Evolutionary conservation across 1,140 invertebrate genomes (phyloP).

Genomic region (Halesus radiatus): DNA sequence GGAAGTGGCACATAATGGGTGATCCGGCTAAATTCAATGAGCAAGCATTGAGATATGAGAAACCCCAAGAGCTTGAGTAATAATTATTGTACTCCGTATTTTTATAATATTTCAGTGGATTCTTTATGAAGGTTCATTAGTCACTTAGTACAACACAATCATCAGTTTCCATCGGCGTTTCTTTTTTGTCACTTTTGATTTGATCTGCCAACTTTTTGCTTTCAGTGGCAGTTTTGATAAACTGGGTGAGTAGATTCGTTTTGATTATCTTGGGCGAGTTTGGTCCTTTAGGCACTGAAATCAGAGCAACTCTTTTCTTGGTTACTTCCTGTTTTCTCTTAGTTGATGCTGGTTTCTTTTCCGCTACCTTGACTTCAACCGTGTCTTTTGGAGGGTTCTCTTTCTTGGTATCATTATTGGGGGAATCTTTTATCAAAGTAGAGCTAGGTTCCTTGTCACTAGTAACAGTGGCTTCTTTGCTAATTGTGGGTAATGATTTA

Average conservation of each 20-base stretch:
- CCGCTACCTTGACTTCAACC: not conserved
- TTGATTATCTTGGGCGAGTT: constrained; percentile 59
- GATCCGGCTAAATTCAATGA: too few species aligned
- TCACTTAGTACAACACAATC: constrained; percentile 54
- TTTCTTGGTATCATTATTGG: too few species aligned
- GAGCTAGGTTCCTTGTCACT: too few species aligned
- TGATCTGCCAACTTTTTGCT: not conserved
- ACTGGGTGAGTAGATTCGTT: constrained; percentile 71
- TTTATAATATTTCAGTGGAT: too few species aligned
- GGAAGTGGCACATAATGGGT: too few species aligned
- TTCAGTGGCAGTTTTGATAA: constrained; percentile 64
- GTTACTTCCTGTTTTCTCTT: constrained; percentile 58
- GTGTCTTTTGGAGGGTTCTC: not conserved
- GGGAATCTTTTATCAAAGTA: too few species aligned
- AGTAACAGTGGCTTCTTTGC: not conserved
- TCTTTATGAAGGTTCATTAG: constrained; percentile 9
- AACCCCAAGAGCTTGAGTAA: too few species aligned
- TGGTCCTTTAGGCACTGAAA: constrained; percentile 53
- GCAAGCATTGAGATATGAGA: too few species aligned
- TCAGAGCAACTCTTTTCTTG: constrained; percentile 65
- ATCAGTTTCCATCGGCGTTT: constrained; percentile 36
- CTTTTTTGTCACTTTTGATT: not conserved
- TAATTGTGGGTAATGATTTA: constrained; percentile 46
- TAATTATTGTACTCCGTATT: too few species aligned
- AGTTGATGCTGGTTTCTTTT: constrained; percentile 55